Conservation (phyloP, 1,140 invertebrate species). For the Pseudomyrmex gracilis region DNA sequence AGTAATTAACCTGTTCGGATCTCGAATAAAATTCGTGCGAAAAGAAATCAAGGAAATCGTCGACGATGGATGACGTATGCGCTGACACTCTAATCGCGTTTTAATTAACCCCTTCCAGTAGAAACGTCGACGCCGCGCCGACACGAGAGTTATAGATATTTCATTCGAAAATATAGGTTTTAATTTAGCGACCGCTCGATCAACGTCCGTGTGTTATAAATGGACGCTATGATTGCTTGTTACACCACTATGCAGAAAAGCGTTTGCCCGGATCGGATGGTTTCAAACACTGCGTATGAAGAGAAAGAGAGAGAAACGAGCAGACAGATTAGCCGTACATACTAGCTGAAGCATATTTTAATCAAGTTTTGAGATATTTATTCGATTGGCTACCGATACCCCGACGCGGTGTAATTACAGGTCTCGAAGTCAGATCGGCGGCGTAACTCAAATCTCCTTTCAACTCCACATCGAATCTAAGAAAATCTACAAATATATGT, state of each 20-base stretch:
- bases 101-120: slow-evolving; percentile 59
- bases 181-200: slow-evolving; percentile 57
- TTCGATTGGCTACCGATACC: slow-evolving; percentile 38
- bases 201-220: slow-evolving; percentile 57
- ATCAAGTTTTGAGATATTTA: slow-evolving; percentile 54
- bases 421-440: slow-evolving; percentile 11
- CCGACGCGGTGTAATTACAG: neutral
- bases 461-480: neutral
- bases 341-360: slow-evolving; percentile 38
- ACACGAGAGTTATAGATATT: slow-evolving; percentile 61
- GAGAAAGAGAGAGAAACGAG: neutral
- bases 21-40: slow-evolving; percentile 30
- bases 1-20: slow-evolving; percentile 36
- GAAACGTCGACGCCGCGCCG: slow-evolving; percentile 55
- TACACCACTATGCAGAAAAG: slow-evolving; percentile 54
- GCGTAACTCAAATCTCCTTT: neutral
- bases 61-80: slow-evolving; percentile 41
- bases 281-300: neutral
- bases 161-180: slow-evolving; percentile 62
- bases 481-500: slow-evolving; percentile 14
- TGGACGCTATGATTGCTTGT: slow-evolving; percentile 56
- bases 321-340: slow-evolving; percentile 36
- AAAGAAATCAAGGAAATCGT: slow-evolving; percentile 50
- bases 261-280: slow-evolving; percentile 32
- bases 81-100: slow-evolving; percentile 60